Conservation (phyloP, 2,113 vertebrate species). For the Xyliphius kryptos region DNA sequence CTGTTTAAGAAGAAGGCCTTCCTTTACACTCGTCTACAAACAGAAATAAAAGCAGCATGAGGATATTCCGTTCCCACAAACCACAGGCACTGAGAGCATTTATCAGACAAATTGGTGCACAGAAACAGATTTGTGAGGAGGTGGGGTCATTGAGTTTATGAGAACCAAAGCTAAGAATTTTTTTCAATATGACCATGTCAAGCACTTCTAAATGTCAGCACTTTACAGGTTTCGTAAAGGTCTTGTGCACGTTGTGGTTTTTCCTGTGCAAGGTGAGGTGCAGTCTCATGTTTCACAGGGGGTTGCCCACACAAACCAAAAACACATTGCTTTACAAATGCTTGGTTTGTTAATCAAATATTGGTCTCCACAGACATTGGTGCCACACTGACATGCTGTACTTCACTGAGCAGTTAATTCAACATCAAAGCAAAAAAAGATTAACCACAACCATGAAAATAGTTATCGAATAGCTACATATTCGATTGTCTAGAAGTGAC, state of each 20-base stretch:
- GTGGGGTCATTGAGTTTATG: slow-evolving; percentile 8
- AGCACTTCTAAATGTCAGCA: slow-evolving; percentile 6
- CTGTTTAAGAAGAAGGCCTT: slow-evolving; percentile 93
- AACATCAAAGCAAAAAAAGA: too few species aligned
- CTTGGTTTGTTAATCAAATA: slow-evolving; percentile 13
- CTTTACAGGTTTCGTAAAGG: neutral
- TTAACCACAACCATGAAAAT: too few species aligned
- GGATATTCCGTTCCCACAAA: slow-evolving; percentile 10
- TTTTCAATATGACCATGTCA: neutral
- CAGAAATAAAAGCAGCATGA: slow-evolving; percentile 27
- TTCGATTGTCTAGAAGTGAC: too few species aligned
- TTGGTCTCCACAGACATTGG: neutral
- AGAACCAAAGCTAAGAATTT: neutral
- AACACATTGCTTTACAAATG: slow-evolving; percentile 6
- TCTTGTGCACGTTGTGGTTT: neutral
- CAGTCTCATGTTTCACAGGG: slow-evolving; percentile 12
- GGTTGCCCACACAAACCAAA: slow-evolving; percentile 7
- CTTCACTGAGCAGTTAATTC: too few species aligned
- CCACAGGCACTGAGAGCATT: neutral
- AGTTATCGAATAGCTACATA: too few species aligned
- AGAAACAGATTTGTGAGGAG: slow-evolving; percentile 16
- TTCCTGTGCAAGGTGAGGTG: slow-evolving; percentile 2
- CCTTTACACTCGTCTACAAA: slow-evolving; percentile 90
- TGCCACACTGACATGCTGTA: too few species aligned
- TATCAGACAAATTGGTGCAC: neutral